A percentile compares a stretch with the other conserved stretches of the same genome.
Conservation (phyloP, 37 sponge, comb jelly and placozoan species). For the Geodia barretti region DNA sequence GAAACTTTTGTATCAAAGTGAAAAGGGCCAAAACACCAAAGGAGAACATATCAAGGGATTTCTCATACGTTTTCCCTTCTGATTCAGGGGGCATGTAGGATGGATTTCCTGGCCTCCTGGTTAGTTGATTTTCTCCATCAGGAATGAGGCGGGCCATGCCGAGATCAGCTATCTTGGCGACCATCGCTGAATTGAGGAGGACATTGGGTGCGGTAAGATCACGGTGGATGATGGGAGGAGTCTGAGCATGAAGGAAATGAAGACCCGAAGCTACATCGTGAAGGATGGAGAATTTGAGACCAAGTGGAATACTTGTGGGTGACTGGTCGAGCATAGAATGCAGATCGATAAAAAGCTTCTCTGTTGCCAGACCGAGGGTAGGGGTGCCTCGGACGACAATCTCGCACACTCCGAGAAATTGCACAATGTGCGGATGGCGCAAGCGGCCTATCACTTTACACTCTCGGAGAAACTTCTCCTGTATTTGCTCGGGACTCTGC, state of each 20-base stretch:
- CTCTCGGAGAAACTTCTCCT: neutral
- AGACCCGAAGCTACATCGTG: conserved; percentile 34
- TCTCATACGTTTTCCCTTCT: neutral
- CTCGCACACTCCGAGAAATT: conserved; percentile 15
- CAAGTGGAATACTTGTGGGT: neutral
- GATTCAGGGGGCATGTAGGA: conserved; percentile 50
- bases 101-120: conserved; percentile 20
- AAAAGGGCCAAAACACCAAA: conserved; percentile 29
- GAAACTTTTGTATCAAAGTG: conserved; percentile 33
- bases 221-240: conserved; percentile 31
- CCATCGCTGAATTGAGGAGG: neutral
- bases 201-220: conserved; percentile 35
- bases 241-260: conserved; percentile 15
- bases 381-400: neutral
- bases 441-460: conserved; percentile 7
- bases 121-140: neutral
- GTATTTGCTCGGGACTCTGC: neutral
- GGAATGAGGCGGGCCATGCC: conserved; percentile 7
- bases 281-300: conserved; percentile 3
- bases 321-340: conserved; percentile 1
- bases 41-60: conserved; percentile 23
- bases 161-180: conserved; percentile 43
- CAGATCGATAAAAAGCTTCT: conserved; percentile 3
- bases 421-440: conserved; percentile 19
- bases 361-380: conserved; percentile 1